These are phyloP conservation scores for Pluvialis apricaria DNA, from an alignment of 2,113 vertebrate genomes.

Conservation along the genomic window DNA sequence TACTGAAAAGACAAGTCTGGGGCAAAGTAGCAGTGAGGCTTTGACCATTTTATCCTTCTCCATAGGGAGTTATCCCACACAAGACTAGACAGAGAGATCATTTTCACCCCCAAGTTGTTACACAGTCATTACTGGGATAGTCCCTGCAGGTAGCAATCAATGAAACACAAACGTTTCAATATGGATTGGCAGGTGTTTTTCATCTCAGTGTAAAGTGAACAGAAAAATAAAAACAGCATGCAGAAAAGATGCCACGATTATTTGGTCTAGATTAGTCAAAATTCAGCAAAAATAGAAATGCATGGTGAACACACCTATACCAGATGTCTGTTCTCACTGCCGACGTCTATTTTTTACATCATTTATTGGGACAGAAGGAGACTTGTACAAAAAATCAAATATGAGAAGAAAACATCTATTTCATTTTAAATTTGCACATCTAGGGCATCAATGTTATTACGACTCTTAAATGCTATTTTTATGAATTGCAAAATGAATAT, in stretches of 20 bases:
- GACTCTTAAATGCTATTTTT: not conserved
- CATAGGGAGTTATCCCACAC: slow-evolving; percentile 15
- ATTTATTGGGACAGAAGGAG: not conserved
- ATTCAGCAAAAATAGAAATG: not conserved
- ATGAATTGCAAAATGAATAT: not conserved
- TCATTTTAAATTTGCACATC: not conserved
- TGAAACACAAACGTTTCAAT: slow-evolving; percentile 49
- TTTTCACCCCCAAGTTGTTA: slow-evolving; percentile 43
- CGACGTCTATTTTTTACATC: not conserved
- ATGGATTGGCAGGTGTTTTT: slow-evolving; percentile 52
- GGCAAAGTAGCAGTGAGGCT: slow-evolving; percentile 14
- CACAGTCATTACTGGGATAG: slow-evolving; percentile 41
- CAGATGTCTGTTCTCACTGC: not conserved
- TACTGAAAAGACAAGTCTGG: slow-evolving; percentile 43
- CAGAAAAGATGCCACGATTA: not conserved
- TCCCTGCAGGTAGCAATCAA: slow-evolving; percentile 57
- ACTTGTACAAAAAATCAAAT: not conserved
- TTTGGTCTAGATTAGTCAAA: not conserved
- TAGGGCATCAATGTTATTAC: not conserved
- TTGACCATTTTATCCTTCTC: slow-evolving; percentile 54
- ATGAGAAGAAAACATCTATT: not conserved
- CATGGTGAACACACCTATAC: not conserved
- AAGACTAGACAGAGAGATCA: slow-evolving; percentile 57
- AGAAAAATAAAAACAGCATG: slow-evolving; percentile 35
- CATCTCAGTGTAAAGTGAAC: slow-evolving; percentile 26